Percentiles rank a stretch among this genome's conserved stretches.
Evolutionary conservation across 2,113 vertebrate genomes (phyloP).

Genomic region (Suncus etruscus): DNA sequence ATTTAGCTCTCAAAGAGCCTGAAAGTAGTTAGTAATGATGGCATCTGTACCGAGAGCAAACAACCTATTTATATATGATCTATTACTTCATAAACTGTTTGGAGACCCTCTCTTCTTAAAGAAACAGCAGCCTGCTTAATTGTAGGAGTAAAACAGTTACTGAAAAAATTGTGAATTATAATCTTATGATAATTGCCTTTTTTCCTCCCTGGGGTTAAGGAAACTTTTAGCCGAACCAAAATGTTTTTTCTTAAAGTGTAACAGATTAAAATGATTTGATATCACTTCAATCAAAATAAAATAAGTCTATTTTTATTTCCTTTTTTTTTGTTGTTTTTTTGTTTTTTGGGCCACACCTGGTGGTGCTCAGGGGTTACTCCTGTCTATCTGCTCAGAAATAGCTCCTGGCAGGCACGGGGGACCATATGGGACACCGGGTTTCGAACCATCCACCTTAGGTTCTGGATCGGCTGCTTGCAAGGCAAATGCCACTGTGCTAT

Average conservation of each 20-base stretch:
- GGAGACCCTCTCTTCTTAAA: conserved; percentile 89
- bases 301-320: not conserved
- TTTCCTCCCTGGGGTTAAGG: conserved; percentile 46
- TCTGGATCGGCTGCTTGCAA: no score
- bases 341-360: no score
- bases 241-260: not conserved
- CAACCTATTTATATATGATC: conserved; percentile 96
- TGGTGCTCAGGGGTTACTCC: no score
- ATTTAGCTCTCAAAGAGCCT: conserved; percentile 96
- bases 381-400: no score
- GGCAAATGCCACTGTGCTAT: no score
- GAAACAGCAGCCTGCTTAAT: conserved; percentile 83
- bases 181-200: conserved; percentile 55
- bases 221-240: not conserved
- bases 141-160: conserved; percentile 69
- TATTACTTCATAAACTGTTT: conserved; percentile 90
- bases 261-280: not conserved
- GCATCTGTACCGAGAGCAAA: conserved; percentile 93
- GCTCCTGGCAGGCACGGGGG: no score
- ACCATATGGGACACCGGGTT: no score
- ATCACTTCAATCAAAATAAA: conserved; percentile 11
- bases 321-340: no score
- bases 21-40: conserved; percentile 95
- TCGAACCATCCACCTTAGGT: no score
- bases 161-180: not conserved